phyloP scores from a whole-genome alignment of 30 jellyfish, hydroid and myxozoan species.

The Aurelia sp. region DNA sequence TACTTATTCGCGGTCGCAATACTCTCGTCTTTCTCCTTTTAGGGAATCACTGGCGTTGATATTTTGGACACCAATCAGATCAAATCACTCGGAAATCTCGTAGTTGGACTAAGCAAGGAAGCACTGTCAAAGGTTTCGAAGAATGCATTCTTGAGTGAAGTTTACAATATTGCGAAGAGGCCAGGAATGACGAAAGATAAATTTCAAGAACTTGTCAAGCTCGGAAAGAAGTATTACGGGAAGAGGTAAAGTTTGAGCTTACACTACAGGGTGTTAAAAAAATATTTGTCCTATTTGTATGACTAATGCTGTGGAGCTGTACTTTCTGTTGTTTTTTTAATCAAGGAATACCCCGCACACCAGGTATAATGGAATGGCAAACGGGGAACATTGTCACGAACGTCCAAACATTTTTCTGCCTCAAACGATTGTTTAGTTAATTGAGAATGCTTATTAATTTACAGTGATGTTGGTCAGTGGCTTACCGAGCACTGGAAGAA shows the following conservation, averaged over 20 bases:
- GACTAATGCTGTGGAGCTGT: no score
- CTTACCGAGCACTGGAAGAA: constrained; percentile 68
- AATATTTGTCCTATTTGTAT: no score
- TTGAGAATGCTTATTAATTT: neutral
- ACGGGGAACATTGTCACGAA: no score
- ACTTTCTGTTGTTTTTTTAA: no score
- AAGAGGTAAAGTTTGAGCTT: constrained; percentile 17
- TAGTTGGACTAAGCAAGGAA: constrained; percentile 67
- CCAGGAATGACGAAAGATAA: constrained; percentile 79
- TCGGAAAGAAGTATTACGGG: constrained; percentile 60
- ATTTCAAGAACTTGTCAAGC: constrained; percentile 44
- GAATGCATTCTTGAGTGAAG: constrained; percentile 68
- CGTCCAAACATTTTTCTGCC: no score
- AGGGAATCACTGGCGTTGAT: constrained; percentile 53
- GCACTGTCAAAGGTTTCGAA: constrained; percentile 57
- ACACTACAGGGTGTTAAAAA: no score
- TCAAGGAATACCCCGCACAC: no score
- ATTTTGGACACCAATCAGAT: constrained; percentile 57
- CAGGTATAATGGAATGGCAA: no score
- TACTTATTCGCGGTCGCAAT: neutral
- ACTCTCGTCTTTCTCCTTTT: neutral
- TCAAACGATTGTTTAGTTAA: no score
- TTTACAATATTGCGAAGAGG: constrained; percentile 51
- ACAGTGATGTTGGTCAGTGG: constrained; percentile 91
- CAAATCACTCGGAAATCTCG: constrained; percentile 72